Evolutionary conservation across 2,888 invertebrate species (phyloP), one percentile per base, ranked within the genome.

Genomic region (Leptogaster cylindrica): DNA sequence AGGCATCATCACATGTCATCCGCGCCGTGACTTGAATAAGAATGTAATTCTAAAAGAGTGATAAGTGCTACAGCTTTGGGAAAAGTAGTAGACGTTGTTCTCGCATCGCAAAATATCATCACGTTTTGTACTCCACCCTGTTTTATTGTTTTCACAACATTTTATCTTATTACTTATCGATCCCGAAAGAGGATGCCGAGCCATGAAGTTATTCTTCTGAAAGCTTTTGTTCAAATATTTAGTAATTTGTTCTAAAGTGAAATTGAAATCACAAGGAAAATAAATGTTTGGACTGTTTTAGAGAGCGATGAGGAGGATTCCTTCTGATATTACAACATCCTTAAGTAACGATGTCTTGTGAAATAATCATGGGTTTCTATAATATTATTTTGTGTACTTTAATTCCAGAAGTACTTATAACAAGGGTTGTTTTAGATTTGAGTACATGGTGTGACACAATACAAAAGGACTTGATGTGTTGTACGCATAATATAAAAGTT

Each of bases 1-100:
- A 69, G 66, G 63, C 69, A 69, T 69, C 69, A 69, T 69, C 69
- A 69, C 69, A 69, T 69, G 69, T 69, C 69, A 69, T 69, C 66
- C 33, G 20, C 36, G 33, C 31, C 69, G 69, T 67, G 67, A n/a
- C 48, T 48, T 61, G 67, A 67, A 67, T 67, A 46, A 39, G 58
- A 66, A 67, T 67, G 50, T 36, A 46, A 46, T 50, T 48, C 46
- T 46, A 48, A 61, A 67, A 61, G 44, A 61, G 61, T 44, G 61
- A 61, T 61, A 61, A 61, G 61, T 61, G 61, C 55, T 44, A 44
- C 44, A 44, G 61, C 44, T 61, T 61, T 55, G 31, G 55, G 55
- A 33, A 55, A 55, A 55, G 55, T 55, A 55, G 55, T 55, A 33
- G 23, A 36, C 25, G 44, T 20, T 61, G 41, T 27, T 23, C 44